A percentile compares a stretch with the other conserved stretches of the same genome.
phyloP scores from a whole-genome alignment of 2,797 vertebrate genomes.

The Babyrousa celebensis region DNA sequence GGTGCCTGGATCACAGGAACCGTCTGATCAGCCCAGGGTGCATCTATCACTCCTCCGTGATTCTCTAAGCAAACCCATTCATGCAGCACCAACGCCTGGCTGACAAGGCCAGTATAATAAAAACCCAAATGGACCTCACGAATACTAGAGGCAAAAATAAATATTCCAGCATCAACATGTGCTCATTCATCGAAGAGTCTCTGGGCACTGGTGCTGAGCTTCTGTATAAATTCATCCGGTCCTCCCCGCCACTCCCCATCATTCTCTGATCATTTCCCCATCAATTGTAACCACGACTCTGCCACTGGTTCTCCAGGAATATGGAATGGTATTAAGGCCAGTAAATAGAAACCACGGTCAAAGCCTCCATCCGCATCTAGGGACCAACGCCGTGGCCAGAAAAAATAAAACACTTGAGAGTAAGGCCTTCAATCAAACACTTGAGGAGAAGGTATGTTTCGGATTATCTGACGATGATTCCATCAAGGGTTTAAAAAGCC shows the following conservation, averaged over 20 bases:
- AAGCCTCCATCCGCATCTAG: not conserved
- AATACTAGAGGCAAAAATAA: not conserved
- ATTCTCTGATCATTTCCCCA: conserved; percentile 8
- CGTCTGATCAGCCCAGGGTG: not conserved
- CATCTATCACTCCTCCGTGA: not conserved
- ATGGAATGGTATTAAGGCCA: not conserved
- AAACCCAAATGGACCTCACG: conserved; percentile 42
- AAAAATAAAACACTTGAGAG: not conserved
- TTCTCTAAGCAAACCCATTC: not conserved
- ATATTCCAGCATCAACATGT: not conserved
- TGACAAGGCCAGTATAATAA: not conserved
- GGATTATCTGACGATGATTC: not conserved
- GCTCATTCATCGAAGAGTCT: not conserved
- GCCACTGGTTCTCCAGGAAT: not conserved
- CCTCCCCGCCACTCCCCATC: not conserved
- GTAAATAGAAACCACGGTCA: not conserved
- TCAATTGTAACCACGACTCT: not conserved
- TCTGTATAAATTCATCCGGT: not conserved
- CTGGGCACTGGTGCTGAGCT: not conserved
- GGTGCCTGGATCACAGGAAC: not conserved
- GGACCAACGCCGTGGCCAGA: not conserved
- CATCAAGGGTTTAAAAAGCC: not conserved
- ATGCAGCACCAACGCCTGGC: not conserved
- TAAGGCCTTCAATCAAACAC: not conserved
- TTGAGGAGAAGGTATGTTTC: not conserved